Percentiles rank a stretch among this genome's conserved stretches.
Conservation (phyloP, 37 sponge, comb jelly and placozoan genomes). For the Ephydatia muelleri region DNA sequence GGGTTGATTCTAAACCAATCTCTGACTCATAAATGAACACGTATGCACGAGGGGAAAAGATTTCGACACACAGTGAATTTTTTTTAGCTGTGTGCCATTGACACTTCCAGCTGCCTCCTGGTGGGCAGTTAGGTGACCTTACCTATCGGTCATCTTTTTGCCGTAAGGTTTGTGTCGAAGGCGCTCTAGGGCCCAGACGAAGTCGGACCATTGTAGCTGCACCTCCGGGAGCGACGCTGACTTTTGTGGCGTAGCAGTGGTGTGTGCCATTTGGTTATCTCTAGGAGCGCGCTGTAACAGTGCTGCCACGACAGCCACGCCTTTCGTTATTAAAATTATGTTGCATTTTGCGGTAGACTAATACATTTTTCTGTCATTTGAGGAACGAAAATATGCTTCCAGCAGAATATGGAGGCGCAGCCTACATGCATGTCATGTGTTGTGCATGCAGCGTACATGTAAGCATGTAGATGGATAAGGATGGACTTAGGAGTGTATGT, state of each 20-base stretch:
- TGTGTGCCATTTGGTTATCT: not conserved
- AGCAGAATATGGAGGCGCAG: no score
- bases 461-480: no score
- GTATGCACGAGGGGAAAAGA: no score
- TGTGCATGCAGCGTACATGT: no score
- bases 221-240: constrained; percentile 52
- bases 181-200: constrained; percentile 76
- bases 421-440: no score
- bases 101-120: no score
- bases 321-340: not conserved
- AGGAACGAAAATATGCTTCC: no score
- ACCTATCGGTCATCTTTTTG: constrained; percentile 71
- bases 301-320: not conserved
- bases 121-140: no score
- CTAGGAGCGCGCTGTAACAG: not conserved
- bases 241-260: not conserved
- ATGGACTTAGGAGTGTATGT: not conserved
- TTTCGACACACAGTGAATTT: no score
- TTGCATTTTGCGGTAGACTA: not conserved
- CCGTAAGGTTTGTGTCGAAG: constrained; percentile 64
- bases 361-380: no score
- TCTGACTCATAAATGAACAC: constrained; percentile 27
- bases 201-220: constrained; percentile 66
- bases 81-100: no score
- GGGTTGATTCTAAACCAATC: constrained; percentile 89